A percentile compares a stretch with the other conserved stretches of the same genome.
Conservation (phyloP, 2,797 vertebrate species). For the Coregonus suidteri region DNA sequence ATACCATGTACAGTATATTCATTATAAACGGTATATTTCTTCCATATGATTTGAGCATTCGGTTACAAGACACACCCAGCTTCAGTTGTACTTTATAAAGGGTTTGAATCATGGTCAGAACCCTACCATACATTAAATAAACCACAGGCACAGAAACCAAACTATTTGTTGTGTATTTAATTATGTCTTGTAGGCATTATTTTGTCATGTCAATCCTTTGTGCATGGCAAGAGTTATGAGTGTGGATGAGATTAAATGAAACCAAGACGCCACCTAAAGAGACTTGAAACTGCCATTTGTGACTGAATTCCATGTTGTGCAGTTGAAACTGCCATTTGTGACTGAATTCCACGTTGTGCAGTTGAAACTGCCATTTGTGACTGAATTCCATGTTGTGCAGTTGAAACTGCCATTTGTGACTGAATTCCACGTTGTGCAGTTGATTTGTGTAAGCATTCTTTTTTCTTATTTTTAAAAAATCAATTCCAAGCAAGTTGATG, state of each 20-base stretch:
- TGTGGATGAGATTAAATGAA: not conserved
- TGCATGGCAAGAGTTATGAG: not conserved
- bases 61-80: not conserved
- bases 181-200: constrained; percentile 27
- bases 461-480: constrained; percentile 10
- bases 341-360: too few species aligned
- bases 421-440: too few species aligned
- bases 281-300: constrained; percentile 28
- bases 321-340: not conserved
- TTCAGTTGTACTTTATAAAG: not conserved
- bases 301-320: constrained; percentile 26
- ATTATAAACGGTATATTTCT: not conserved
- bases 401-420: too few species aligned
- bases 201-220: not conserved
- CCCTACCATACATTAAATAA: not conserved
- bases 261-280: not conserved
- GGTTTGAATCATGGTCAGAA: not conserved
- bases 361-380: too few species aligned
- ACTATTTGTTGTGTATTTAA: not conserved
- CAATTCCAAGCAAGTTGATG: constrained; percentile 23
- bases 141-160: constrained; percentile 7
- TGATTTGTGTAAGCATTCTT: constrained; percentile 13
- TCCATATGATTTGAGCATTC: not conserved
- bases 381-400: too few species aligned
- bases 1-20: constrained; percentile 3